phyloP scores from a whole-genome alignment of 2,113 vertebrate species.

The Oreocharis arfaki region DNA sequence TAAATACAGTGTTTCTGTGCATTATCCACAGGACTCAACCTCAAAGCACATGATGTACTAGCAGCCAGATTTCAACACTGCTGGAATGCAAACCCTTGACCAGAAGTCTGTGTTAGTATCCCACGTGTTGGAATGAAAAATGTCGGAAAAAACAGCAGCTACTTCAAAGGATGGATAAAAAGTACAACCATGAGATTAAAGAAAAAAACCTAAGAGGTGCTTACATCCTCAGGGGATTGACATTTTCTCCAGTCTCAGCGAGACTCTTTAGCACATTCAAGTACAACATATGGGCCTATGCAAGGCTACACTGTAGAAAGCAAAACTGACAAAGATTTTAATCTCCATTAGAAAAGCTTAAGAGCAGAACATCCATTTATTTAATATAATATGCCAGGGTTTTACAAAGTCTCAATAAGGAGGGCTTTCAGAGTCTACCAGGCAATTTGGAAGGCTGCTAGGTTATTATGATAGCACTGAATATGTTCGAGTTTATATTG shows the following conservation, averaged over 20 bases:
- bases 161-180: neutral
- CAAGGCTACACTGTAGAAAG: neutral
- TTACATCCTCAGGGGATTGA: neutral
- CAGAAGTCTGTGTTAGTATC: neutral
- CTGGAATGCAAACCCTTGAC: neutral
- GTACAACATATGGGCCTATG: neutral
- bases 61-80: neutral
- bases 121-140: neutral
- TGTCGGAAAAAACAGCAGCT: neutral
- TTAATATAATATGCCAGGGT: neutral
- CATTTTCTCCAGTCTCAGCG: neutral
- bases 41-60: neutral
- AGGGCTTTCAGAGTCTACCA: neutral
- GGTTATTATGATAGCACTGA: neutral
- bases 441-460: neutral
- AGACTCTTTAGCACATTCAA: neutral
- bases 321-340: conserved; percentile 9
- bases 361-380: neutral
- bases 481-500: neutral
- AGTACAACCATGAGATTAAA: neutral
- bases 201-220: neutral
- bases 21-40: neutral
- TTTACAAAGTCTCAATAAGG: neutral
- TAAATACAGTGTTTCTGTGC: neutral
- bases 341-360: neutral